Evolutionary conservation across 37 sponge, comb jelly and placozoan species (phyloP), one percentile per base, ranked within the genome.

Genomic region (Beroe ovata): DNA sequence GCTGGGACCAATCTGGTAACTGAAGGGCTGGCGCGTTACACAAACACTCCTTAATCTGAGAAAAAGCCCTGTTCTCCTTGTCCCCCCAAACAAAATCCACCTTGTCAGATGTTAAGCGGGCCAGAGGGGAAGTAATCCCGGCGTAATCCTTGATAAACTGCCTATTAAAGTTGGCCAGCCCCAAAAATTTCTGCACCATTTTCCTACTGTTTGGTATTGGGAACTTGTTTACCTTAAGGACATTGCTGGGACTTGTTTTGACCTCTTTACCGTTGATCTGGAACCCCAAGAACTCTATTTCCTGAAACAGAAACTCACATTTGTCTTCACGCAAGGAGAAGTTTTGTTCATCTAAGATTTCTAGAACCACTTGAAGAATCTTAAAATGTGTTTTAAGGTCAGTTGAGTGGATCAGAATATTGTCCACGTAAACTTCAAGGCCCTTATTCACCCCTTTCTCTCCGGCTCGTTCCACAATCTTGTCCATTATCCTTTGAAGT

Each of bases 401-500:
- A 23, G n/a, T 42, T 37, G 63, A 59, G 16, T 26, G 8, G 1
- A 92, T 23, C 36, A 92, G 14, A 26, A 90, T 25, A 58, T 90
- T 88, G 30, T 90, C 92, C 0, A 90, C 18, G 35, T 90, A 92
- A 16, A 64, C 89, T 60, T 60, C 39, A 40, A 62, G 3, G 4
- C 25, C 38, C n/a, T n/a, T n/a, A 69, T 36, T 35, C 4, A 29
- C 71, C 25, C 38, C 71, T 29, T 38, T 69, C 35, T 89, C 18
- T 28, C 84, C 39, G 20, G 88, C 1, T 14, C 88, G 89, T 14
- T 59, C 42, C 40, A 66, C 25, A 35, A 90, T 59, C 16, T 28
- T 29, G 39, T 92, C 69, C 89, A 90, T 72, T 0, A 64, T 8
- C 32, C 91, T n/a, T 60, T 92, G 92, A 26, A 92, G 88, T 4